Percentiles rank a stretch among this genome's conserved stretches.
phyloP scores from a whole-genome alignment of 35 echinoderm and acorn worm species.

The Apostichopus japonicus region DNA sequence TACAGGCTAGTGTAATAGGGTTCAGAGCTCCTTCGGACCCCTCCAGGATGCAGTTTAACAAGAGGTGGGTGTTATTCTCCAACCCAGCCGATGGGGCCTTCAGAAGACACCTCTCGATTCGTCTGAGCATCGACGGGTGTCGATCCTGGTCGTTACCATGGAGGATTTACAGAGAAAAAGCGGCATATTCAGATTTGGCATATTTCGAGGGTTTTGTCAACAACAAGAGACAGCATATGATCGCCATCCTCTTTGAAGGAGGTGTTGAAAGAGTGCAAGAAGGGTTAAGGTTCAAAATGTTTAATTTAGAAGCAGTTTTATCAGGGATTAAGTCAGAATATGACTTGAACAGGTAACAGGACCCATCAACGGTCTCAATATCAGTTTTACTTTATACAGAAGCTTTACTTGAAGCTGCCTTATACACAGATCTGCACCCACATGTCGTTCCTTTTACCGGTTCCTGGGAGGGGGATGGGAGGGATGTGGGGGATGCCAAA shows the following conservation, averaged over 20 bases:
- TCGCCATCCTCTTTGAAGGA: slow-evolving; percentile 69
- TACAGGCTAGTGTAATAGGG: slow-evolving; percentile 89
- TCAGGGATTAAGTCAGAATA: slow-evolving; percentile 38
- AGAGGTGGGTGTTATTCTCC: slow-evolving; percentile 83
- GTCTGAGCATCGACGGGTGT: slow-evolving; percentile 84
- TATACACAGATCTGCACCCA: no score
- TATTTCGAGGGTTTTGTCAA: slow-evolving; percentile 59
- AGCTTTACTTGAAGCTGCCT: no score
- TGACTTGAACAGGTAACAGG: slow-evolving; percentile 31
- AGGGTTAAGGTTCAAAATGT: slow-evolving; percentile 58
- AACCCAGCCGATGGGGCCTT: slow-evolving; percentile 75
- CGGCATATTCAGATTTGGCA: slow-evolving; percentile 90
- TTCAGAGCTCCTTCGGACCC: slow-evolving; percentile 67
- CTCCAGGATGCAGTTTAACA: slow-evolving; percentile 45
- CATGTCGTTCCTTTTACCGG: no score
- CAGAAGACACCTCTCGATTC: slow-evolving; percentile 84
- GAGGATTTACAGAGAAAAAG: slow-evolving; percentile 67
- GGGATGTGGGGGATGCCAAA: no score
- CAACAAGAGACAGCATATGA: not conserved
- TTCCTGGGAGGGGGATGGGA: no score
- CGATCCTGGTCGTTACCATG: slow-evolving; percentile 78
- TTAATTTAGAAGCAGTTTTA: slow-evolving; percentile 68
- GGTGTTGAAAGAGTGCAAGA: slow-evolving; percentile 34
- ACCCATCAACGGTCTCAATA: not conserved
- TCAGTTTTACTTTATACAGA: no score